Evolutionary conservation across 2,113 vertebrate genomes (phyloP), one percentile per base, ranked within the genome.

Genomic region (Anhinga anhinga): DNA sequence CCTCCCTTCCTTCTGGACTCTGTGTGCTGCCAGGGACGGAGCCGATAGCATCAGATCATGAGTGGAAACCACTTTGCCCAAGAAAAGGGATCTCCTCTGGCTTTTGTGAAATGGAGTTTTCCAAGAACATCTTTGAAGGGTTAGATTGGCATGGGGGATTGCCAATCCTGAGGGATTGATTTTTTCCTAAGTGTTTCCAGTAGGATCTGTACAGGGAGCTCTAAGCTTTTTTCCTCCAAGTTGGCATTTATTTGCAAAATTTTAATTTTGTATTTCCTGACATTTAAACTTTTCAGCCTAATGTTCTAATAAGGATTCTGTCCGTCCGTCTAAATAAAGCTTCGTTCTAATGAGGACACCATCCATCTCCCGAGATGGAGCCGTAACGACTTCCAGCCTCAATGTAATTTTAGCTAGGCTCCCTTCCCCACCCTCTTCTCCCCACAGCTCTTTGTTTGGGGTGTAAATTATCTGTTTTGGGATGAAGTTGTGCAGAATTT

Each of bases 251-350:
- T 96, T 95, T 95, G 88, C 83, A 82, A 94, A 95, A 92, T 93
- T 86, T 80, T 95, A 93, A 95, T 95, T 97, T 89, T 76, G 71
- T 88, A 91, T 96, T 96, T 96, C 42, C 38, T 95, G 94, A 94
- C 91, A 71, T 95, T 96, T 93, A 97, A 95, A 95, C 79, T 62
- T 94, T 82, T 95, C 93, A 96, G 87, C 67, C 91, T 96, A 88
- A 95, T 93, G 50, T 86, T 97, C 96, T 93, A 96, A 94, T 94
- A 94, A 90, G 91, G 89, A 83, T 83, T 95, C 91, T 92, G 84
- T 97, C 95, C 5, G 42, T 92, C 97, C 4, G 0, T 95, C 94
- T 97, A 96, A 87, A 96, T 90, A 95, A 94, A 97, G 92, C 90
- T 91, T 96, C 1, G 1, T 93, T 94, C 94, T 96, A 97, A 95